phyloP scores from a whole-genome alignment of 1,140 invertebrate genomes.

The Euura saliciscinereae region DNA sequence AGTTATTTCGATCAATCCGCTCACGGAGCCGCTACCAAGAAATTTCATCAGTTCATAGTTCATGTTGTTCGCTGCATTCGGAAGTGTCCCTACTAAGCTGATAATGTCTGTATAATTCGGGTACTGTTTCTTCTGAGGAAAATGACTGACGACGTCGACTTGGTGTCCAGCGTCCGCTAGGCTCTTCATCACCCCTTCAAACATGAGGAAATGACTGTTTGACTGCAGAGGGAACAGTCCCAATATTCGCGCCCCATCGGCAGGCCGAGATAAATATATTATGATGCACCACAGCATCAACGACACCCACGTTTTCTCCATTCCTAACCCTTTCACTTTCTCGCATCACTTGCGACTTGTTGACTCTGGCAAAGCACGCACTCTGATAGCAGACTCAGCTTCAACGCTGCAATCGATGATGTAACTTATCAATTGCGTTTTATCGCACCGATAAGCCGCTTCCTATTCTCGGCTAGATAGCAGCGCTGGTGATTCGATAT shows the following conservation, averaged over 20 bases:
- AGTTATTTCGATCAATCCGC: conserved; percentile 17
- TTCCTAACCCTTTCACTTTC: background rate
- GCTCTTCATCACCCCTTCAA: conserved; percentile 55
- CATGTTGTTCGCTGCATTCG: conserved; percentile 24
- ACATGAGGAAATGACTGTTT: conserved; percentile 64
- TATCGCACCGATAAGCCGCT: too few relatives aligned
- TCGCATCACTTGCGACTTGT: too few relatives aligned
- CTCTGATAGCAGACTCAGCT: too few relatives aligned
- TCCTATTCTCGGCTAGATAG: too few relatives aligned
- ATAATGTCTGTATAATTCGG: conserved; percentile 32
- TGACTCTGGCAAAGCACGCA: too few relatives aligned
- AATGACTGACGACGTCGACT: too few relatives aligned
- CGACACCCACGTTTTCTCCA: background rate
- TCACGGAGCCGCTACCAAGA: conserved; percentile 20
- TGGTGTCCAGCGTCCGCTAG: conserved; percentile 26
- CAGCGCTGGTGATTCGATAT: too few relatives aligned
- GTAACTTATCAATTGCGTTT: too few relatives aligned
- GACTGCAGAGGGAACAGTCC: conserved; percentile 57
- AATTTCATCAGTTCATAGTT: conserved; percentile 19
- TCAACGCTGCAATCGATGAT: too few relatives aligned
- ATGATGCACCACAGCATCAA: background rate
- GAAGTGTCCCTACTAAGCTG: conserved; percentile 29
- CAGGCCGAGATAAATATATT: background rate
- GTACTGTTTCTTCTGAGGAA: too few relatives aligned
- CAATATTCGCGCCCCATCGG: conserved; percentile 40